Base-by-base conservation (phyloP, 2,113 vertebrate species). In the Microcebus tavaratra region DNA sequence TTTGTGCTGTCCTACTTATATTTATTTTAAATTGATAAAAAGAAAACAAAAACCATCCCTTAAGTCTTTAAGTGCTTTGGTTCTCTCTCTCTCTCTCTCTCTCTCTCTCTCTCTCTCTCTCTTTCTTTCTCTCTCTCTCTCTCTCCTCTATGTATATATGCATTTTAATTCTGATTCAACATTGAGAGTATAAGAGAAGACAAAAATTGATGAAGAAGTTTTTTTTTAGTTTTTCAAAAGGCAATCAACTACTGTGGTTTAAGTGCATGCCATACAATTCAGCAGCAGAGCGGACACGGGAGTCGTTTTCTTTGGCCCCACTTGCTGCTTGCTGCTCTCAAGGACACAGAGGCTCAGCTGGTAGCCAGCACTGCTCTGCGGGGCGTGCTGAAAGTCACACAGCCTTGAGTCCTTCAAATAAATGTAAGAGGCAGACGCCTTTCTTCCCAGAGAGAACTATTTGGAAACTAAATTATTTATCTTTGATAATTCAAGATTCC, bases 401-500 rank as follows among this genome's bases (percentile, higher is more conserved):
- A 85, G 23, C 21, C 55, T 10, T 65, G 55, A 85, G 2, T 4
- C 2, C 14, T 95, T 88, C 76, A 68, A 42, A 29, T 85, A 61
- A 90, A 63, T 0, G 0, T 45, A 31, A 72, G 59, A 85, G 3
- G 11, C 8, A 36, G 53, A 53, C 4, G 55, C 3, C 2, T 80
- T 17, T 90, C 27, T 65, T 72, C 25, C 6, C 31, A 87, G 8
- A 63, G 39, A 81, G 29, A 68, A 88, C 3, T 59, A 36, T 90
- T 81, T 94, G 75, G 34, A 90, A 95, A 91, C 85, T 67, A 59
- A 94, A 92, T 67, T 81, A 89, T 81, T 76, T 88, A 88, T 67
- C 39, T 81, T 96, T 70, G 59, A 90, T 88, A 90, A 96, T 78
- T 92, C 39, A 94, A 73, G 11, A 36, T 88, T 53, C 15, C 42